Evolutionary conservation across 2,888 invertebrate genomes (phyloP).

Genomic region (Lasioglossum zephyrum): DNA sequence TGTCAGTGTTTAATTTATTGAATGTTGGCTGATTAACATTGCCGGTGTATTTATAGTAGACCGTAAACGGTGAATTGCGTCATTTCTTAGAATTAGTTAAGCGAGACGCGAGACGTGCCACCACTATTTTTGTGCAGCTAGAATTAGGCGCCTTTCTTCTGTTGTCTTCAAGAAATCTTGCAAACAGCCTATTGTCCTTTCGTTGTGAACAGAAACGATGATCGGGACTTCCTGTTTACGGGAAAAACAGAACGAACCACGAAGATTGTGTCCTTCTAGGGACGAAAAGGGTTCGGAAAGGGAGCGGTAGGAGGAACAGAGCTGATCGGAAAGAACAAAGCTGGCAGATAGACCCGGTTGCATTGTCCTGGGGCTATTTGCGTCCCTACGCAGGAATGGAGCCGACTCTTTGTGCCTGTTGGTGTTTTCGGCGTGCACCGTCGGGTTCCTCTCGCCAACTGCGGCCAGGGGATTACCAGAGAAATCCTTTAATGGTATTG

Average conservation of each 20-base stretch:
- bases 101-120: background rate
- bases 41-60: background rate
- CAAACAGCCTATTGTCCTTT: slow-evolving; percentile 2
- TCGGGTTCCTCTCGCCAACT: slow-evolving; percentile 65
- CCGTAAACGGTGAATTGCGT: background rate
- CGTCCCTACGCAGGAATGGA: slow-evolving; percentile 58
- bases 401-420: slow-evolving; percentile 67
- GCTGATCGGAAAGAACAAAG: slow-evolving; percentile 81
- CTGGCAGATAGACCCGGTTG: slow-evolving; percentile 74
- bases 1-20: background rate
- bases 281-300: slow-evolving; percentile 23
- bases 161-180: background rate
- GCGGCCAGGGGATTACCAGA: slow-evolving; percentile 78
- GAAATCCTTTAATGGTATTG: slow-evolving; percentile 84
- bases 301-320: slow-evolving; percentile 43
- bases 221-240: slow-evolving; percentile 17
- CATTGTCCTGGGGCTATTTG: slow-evolving; percentile 75
- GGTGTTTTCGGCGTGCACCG: slow-evolving; percentile 64
- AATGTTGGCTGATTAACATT: background rate
- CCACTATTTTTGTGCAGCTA: background rate
- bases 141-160: no score
- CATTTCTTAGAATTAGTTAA: background rate
- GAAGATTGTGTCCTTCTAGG: background rate
- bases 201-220: slow-evolving; percentile 16
- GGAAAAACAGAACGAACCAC: background rate